Conservation (phyloP, 2,797 vertebrate species). For the Cheracebus regulus region DNA sequence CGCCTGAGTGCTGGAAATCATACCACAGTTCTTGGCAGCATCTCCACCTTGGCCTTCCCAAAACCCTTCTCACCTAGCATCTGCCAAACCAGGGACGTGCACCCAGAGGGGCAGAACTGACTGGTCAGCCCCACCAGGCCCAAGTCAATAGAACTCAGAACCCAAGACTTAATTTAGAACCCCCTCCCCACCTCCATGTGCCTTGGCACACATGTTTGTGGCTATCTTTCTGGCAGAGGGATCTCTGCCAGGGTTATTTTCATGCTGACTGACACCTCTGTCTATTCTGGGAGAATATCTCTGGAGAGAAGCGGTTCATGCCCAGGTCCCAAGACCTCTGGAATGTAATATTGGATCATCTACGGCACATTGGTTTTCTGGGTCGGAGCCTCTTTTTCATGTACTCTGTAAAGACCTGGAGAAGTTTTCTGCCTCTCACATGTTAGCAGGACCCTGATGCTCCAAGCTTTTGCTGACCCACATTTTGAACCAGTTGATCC, state of each 20-base stretch:
- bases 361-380: neutral
- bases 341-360: neutral
- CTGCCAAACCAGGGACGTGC: constrained; percentile 43
- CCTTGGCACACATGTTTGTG: constrained; percentile 29
- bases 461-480: neutral
- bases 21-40: neutral
- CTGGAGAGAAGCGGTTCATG: neutral
- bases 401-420: neutral
- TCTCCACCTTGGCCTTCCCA: neutral
- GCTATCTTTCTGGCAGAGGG: constrained; percentile 46
- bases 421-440: neutral
- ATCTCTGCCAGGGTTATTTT: constrained; percentile 65
- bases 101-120: neutral
- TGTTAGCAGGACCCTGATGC: neutral
- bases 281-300: constrained; percentile 64
- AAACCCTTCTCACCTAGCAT: constrained; percentile 42
- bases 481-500: neutral
- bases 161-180: constrained; percentile 59
- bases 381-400: neutral
- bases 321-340: constrained; percentile 57
- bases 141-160: constrained; percentile 50
- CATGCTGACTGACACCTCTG: constrained; percentile 59
- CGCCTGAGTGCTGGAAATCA: neutral
- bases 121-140: neutral
- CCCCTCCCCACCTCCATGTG: neutral